A percentile compares a stretch with the other conserved stretches of the same genome.
Conservation (phyloP, 2,797 vertebrate species). For the Oreochromis grahami region DNA sequence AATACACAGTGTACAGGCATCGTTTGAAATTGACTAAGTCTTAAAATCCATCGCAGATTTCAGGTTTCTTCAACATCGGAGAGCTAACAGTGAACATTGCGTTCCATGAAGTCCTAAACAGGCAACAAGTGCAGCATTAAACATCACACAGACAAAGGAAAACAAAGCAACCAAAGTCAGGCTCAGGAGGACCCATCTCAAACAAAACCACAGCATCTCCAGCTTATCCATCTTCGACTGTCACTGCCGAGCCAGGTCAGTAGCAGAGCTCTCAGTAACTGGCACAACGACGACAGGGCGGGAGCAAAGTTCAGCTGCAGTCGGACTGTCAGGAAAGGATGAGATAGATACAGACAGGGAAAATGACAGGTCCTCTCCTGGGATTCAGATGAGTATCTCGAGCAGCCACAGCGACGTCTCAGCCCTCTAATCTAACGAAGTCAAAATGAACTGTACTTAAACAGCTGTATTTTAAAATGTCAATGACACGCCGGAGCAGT, state of each 20-base stretch:
- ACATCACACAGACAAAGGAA: background rate
- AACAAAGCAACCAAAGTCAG: background rate
- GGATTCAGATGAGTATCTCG: background rate
- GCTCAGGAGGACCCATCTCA: background rate
- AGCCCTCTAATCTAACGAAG: background rate
- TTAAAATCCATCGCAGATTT: background rate
- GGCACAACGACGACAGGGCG: background rate
- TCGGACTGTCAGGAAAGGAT: background rate
- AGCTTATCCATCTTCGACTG: conserved; percentile 9
- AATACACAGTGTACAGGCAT: background rate
- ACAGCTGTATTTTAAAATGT: background rate
- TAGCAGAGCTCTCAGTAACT: conserved; percentile 15
- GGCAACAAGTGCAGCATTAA: background rate
- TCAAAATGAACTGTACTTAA: background rate
- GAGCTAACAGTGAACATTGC: accelerated
- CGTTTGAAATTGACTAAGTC: background rate
- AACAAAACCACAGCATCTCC: background rate
- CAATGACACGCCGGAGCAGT: background rate
- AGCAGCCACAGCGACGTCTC: background rate
- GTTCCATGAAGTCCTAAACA: background rate
- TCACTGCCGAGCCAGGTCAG: background rate
- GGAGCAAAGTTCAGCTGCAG: conserved; percentile 19
- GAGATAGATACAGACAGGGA: background rate
- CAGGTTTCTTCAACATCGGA: background rate
- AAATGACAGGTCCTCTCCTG: background rate